Evolutionary conservation across 2,888 invertebrate genomes (phyloP).

Genomic region (Arctia plantaginis): DNA sequence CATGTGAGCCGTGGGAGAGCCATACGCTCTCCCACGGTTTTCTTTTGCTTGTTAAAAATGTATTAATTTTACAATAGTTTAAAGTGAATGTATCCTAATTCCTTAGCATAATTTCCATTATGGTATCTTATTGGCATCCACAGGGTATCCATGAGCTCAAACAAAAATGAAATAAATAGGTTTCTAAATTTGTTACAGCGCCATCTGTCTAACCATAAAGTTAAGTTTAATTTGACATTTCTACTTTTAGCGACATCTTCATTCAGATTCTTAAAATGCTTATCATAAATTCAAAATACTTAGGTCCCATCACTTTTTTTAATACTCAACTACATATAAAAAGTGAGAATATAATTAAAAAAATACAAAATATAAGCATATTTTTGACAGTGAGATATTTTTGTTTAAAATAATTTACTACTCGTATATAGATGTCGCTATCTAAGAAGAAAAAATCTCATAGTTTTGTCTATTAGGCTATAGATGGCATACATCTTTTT

Average conservation of each 20-base stretch:
- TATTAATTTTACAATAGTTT: no score
- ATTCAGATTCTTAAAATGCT: neutral
- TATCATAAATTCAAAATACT: neutral
- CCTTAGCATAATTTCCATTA: neutral
- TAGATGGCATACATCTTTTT: constrained; percentile 23
- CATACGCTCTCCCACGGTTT: no score
- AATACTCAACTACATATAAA: neutral
- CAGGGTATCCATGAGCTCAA: no score
- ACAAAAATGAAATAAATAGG: no score
- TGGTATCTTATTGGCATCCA: no score
- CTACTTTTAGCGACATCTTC: neutral
- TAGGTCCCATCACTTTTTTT: neutral
- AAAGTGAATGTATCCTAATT: constrained; percentile 3
- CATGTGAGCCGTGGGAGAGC: no score
- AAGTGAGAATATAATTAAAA: neutral
- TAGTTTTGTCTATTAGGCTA: constrained; percentile 10
- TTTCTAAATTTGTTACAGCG: neutral
- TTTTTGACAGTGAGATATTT: neutral
- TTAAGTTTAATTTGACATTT: neutral
- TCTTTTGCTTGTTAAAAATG: no score
- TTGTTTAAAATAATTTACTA: constrained; percentile 8
- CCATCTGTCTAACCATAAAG: neutral
- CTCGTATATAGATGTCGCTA: constrained; percentile 41
- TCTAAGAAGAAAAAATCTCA: neutral
- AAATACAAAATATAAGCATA: neutral